These are phyloP conservation scores for Pelmatolapia mariae DNA, from an alignment of 2,113 vertebrate species.

Conservation along the genomic window DNA sequence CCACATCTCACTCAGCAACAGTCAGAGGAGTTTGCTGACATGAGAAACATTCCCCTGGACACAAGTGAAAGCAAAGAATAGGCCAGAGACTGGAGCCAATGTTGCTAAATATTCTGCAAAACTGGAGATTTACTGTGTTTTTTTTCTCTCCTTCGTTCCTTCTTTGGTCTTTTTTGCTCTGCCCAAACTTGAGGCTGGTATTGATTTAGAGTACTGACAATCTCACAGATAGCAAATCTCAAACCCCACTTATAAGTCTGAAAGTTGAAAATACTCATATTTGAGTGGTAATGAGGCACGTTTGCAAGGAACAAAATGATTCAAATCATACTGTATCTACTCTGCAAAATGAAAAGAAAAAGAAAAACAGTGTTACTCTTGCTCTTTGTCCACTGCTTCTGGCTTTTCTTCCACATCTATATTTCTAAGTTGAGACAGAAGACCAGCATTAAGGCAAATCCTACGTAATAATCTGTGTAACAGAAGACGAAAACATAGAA, in stretches of 20 bases:
- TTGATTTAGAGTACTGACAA: constrained; percentile 23
- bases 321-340: neutral
- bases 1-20: constrained; percentile 35
- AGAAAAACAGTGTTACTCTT: neutral
- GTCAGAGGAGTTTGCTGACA: constrained; percentile 41
- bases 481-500: neutral
- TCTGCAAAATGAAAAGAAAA: neutral
- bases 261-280: constrained; percentile 1
- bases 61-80: constrained; percentile 46
- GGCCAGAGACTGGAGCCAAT: constrained; percentile 32
- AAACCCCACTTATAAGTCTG: neutral
- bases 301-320: neutral
- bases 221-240: constrained; percentile 1
- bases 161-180: neutral
- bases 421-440: neutral
- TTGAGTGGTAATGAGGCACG: constrained; percentile 11
- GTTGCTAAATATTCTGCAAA: constrained; percentile 61
- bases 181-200: constrained; percentile 23
- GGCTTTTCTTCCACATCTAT: neutral
- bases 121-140: constrained; percentile 37
- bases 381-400: neutral
- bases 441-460: neutral
- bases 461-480: neutral
- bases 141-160: neutral
- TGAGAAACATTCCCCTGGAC: constrained; percentile 52